Conservation (phyloP, 2,113 vertebrate genomes). For the Lichenostomus cassidix region DNA sequence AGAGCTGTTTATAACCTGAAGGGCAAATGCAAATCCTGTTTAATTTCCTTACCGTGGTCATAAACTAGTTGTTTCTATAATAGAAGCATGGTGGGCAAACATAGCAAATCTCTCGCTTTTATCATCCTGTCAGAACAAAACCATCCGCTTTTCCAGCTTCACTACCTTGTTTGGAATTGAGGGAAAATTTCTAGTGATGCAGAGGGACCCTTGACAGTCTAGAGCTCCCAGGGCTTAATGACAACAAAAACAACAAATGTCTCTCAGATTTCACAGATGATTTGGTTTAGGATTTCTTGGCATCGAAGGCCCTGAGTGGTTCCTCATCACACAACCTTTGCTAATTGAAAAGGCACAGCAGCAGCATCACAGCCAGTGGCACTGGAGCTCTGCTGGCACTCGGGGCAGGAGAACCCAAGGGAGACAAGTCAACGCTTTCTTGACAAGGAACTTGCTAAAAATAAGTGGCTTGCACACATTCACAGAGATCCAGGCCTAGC, state of each 20-base stretch:
- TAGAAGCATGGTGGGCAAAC: not conserved
- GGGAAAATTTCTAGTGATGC: not conserved
- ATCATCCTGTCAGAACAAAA: not conserved
- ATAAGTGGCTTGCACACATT: not conserved
- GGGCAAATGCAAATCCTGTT: conserved; percentile 24
- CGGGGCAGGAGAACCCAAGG: not conserved
- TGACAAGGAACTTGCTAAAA: not conserved
- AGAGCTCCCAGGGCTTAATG: not conserved
- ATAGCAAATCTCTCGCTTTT: not conserved
- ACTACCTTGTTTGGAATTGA: conserved; percentile 21
- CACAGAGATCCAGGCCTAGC: not conserved
- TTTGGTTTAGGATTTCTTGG: not conserved
- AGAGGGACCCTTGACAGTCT: not conserved
- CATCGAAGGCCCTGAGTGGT: not conserved
- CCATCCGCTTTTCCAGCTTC: not conserved
- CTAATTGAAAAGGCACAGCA: not conserved
- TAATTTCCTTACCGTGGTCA: conserved; percentile 1
- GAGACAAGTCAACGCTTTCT: not conserved
- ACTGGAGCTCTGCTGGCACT: not conserved
- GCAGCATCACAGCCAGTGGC: not conserved
- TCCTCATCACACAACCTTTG: not conserved
- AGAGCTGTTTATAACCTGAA: conserved; percentile 48
- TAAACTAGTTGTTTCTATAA: not conserved
- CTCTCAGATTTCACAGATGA: not conserved
- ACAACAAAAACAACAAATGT: not conserved